A percentile compares a stretch with the other conserved stretches of the same genome.
Conservation (phyloP, 2,797 vertebrate genomes). For the Macroramphosus scolopax region DNA sequence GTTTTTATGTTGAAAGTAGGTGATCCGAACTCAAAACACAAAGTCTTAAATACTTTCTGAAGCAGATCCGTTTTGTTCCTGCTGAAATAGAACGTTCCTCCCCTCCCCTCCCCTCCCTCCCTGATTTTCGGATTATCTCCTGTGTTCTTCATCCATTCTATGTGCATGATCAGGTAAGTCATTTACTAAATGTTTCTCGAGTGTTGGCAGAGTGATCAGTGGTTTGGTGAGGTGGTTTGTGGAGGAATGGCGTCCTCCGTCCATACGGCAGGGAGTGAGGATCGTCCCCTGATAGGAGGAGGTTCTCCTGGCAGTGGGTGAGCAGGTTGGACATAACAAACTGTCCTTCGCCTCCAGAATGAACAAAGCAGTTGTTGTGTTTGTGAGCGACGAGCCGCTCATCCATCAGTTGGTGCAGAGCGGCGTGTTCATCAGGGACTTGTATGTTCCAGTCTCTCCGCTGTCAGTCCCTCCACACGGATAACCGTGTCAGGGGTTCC, state of each 20-base stretch:
- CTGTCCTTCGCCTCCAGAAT: not conserved
- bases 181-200: no score
- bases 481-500: not conserved
- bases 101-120: no score
- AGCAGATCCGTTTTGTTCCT: no score
- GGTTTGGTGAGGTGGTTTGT: not conserved
- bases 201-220: no score
- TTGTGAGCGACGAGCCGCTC: not conserved
- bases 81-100: no score
- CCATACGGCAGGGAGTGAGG: conserved; percentile 24
- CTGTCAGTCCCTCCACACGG: not conserved
- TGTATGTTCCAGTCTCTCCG: not conserved
- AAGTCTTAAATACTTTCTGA: no score
- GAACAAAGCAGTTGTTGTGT: not conserved
- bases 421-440: not conserved
- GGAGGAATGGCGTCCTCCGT: conserved; percentile 53
- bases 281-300: not conserved
- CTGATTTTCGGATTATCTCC: no score
- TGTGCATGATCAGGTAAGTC: no score
- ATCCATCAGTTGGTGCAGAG: not conserved
- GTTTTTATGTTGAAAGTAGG: no score
- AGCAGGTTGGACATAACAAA: conserved; percentile 1
- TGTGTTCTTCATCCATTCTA: no score
- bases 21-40: no score
- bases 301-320: conserved; percentile 1